Evolutionary conservation across 2,888 invertebrate species (phyloP), one percentile per base, ranked within the genome.

Genomic region (Empis livida): DNA sequence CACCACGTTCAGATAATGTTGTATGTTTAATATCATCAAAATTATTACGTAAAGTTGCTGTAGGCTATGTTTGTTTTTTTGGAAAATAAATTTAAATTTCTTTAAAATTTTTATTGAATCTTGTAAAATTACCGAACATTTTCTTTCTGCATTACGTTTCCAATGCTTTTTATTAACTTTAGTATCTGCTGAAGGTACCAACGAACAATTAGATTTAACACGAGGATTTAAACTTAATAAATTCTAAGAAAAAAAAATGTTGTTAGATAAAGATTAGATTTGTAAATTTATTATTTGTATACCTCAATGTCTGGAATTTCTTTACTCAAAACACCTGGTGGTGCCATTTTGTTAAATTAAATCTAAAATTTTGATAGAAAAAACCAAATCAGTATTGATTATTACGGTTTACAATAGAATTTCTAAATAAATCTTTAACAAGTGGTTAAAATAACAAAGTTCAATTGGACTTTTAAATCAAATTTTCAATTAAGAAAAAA

Each of bases 1-100:
- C 97, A 0, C 87, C 96, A 14, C 97, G 78, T 68, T 99, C 97
- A 47, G 95, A 94, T 41, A 99, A 64, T 0, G 97, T 97, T 1
- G 96, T 97, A 60, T 93, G 95, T 65, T 99, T 99, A 51, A 97
- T 87, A 61, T 99, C 97, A 54, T 89, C 87, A 67, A 99, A 99
- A 68, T 99, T 89, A 55, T 93, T 92, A 4, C 23, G 23, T 27
- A 27, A 27, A 4, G 23, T 27, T 27, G 5, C 6, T 27, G 23
- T 27, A 27, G 23, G 9, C 23, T 27, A n/a, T n/a, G n/a, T n/a
- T n/a, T n/a, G 23, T 6, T 27, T 27, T 27, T 20, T 5, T 20
- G 5, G 20, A n/a, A n/a, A 20, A 20, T 27, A 27, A 27, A 27
- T 27, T 9, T 8, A 27, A 27, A 27, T 27, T 35, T n/a, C 5